These are phyloP conservation scores for Rostratula benghalensis DNA, from an alignment of 2,113 vertebrate genomes.

Conservation along the genomic window DNA sequence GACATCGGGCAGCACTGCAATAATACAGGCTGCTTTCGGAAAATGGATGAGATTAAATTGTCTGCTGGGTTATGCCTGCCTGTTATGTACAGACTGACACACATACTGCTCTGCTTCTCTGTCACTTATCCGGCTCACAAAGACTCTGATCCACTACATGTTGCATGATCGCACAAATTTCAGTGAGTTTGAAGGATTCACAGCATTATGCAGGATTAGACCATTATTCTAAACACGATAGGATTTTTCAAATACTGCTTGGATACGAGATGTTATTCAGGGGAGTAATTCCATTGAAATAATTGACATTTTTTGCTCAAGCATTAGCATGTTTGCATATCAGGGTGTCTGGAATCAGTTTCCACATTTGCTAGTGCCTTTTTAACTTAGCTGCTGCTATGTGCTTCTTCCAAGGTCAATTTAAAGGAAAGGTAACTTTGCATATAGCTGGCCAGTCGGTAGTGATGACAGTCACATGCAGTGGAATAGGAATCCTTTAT, in stretches of 20 bases:
- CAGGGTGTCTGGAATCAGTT: neutral
- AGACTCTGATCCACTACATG: neutral
- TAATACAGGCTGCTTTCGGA: neutral
- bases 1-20: neutral
- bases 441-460: neutral
- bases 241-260: neutral
- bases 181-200: conserved; percentile 2
- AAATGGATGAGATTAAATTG: conserved; percentile 22
- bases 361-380: neutral
- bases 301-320: neutral
- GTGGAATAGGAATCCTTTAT: neutral
- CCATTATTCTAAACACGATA: conserved; percentile 16
- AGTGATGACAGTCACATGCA: accelerated
- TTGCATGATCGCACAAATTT: neutral
- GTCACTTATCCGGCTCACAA: neutral
- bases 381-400: neutral
- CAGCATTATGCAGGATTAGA: neutral
- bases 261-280: neutral
- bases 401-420: neutral
- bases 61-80: neutral
- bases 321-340: neutral
- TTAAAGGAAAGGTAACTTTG: neutral
- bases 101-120: neutral
- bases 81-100: neutral
- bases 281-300: neutral